phyloP scores from a whole-genome alignment of 1,140 invertebrate species.

The Condylostylus longicornis region DNA sequence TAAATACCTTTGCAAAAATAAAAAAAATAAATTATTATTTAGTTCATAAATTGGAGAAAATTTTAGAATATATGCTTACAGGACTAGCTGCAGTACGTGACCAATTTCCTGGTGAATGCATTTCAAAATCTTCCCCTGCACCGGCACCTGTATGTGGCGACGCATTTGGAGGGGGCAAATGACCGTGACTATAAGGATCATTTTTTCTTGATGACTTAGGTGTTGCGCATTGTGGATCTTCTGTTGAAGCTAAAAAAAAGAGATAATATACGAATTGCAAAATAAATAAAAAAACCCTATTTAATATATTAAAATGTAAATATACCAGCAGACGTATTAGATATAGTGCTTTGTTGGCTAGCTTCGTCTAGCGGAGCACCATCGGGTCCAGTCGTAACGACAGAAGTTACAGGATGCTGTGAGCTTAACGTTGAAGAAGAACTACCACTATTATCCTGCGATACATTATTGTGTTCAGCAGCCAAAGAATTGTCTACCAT shows the following conservation, averaged over 20 bases:
- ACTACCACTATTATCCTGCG: constrained; percentile 30
- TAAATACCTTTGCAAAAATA: too few relatives aligned
- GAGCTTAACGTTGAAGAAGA: constrained; percentile 31
- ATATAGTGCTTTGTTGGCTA: constrained; percentile 79
- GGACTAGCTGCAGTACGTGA: constrained; percentile 78
- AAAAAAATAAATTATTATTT: constrained; percentile 30
- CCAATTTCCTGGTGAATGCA: constrained; percentile 69
- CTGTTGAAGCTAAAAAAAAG: constrained; percentile 53
- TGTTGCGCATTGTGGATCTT: constrained; percentile 60
- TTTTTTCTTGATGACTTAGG: constrained; percentile 61
- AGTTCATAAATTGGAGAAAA: constrained; percentile 3
- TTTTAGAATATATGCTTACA: constrained; percentile 38
- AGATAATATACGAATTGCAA: background rate
- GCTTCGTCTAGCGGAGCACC: constrained; percentile 74
- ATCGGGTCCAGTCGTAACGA: constrained; percentile 75
- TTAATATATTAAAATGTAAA: constrained; percentile 2
- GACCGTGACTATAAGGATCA: constrained; percentile 42
- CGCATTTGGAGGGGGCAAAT: constrained; percentile 53
- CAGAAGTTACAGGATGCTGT: constrained; percentile 57
- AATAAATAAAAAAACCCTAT: background rate
- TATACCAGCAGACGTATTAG: constrained; percentile 73
- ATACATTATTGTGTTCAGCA: constrained; percentile 19
- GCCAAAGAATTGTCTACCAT: constrained; percentile 28
- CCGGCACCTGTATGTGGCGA: constrained; percentile 59
- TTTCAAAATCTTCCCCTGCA: constrained; percentile 80